phyloP scores from a whole-genome alignment of 2,888 invertebrate genomes.

The Bimastos eiseni region DNA sequence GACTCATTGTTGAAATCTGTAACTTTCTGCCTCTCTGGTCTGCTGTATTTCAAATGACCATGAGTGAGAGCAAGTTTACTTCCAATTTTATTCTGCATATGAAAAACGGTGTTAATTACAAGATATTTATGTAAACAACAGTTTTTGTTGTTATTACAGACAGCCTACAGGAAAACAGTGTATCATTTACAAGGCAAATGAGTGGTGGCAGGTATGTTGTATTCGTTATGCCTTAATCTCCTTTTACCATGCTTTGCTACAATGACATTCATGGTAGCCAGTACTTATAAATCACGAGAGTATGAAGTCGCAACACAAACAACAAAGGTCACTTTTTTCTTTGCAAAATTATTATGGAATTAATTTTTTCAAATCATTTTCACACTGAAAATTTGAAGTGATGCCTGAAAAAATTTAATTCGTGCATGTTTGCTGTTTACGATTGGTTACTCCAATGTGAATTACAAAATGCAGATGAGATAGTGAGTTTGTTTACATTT shows the following conservation, averaged over 20 bases:
- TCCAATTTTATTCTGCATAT: not conserved
- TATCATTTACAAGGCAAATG: not conserved
- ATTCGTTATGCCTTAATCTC: not conserved
- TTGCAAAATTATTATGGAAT: too few relatives aligned
- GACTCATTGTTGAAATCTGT: not conserved
- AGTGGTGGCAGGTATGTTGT: not conserved
- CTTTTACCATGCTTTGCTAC: not conserved
- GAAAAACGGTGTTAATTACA: too few relatives aligned
- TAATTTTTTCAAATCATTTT: too few relatives aligned
- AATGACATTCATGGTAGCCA: not conserved
- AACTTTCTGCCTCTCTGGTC: not conserved
- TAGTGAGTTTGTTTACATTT: too few relatives aligned
- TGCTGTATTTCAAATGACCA: not conserved
- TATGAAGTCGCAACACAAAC: too few relatives aligned
- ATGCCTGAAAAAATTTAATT: too few relatives aligned
- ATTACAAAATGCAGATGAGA: too few relatives aligned
- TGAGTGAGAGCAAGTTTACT: not conserved
- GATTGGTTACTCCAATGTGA: too few relatives aligned
- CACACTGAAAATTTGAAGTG: too few relatives aligned
- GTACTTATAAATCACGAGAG: not conserved
- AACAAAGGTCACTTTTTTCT: too few relatives aligned
- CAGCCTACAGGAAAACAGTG: not conserved
- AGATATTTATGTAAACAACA: too few relatives aligned
- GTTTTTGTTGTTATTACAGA: not conserved
- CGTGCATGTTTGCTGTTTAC: too few relatives aligned